Base-by-base conservation (phyloP, 1,140 invertebrate species). In the Diploscapter pachys region DNA sequence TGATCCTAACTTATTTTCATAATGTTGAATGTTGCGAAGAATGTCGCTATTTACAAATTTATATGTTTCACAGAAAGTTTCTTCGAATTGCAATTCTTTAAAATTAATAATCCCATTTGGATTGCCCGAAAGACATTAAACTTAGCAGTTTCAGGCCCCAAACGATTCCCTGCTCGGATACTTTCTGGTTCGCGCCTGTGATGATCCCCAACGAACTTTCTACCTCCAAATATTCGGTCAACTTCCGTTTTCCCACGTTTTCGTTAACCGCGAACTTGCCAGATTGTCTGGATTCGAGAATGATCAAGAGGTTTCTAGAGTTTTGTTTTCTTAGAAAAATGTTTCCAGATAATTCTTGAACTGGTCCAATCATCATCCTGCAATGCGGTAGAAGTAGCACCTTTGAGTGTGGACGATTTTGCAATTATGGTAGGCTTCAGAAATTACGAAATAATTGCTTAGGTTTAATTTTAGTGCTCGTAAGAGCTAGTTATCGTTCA, bases 331-430 rank as follows among this genome's bases (percentile, higher is more conserved):
- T 50, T 59, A 50, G 55, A 64, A 68, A 52, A n/a, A 52, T 31
- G 2, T 68, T 68, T 78, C 81, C 59, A 79, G 78, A 63, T 79
- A 3, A 75, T 82, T 9, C 49, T 80, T n/a, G 72, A 80, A 8
- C 63, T 68, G 4, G 77, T 82, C n/a, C 8, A 8, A 31, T 48
- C 72, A 6, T 55, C 56, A 53, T 62, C 5, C 4, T 71, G 70
- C 13, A 31, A 70, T 61, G 65, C 51, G 8, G 64, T 79, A 56
- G 81, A 82, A 51, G 68, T 81, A 59, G 57, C 72, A 9, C 78
- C 78, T 6, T 59, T 79, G 52, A 80, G 57, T 2, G 64, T 55
- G 62, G 74, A 80, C 31, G 81, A 81, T 64, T 80, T 82, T 69
- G 77, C 81, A 59, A 63, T 80, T 49, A 71, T 80, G n/a, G 80